These are phyloP conservation scores for Dendrophyllia cribrosa DNA, from an alignment of 64 coral and sea anemone species.

Conservation along the genomic window DNA sequence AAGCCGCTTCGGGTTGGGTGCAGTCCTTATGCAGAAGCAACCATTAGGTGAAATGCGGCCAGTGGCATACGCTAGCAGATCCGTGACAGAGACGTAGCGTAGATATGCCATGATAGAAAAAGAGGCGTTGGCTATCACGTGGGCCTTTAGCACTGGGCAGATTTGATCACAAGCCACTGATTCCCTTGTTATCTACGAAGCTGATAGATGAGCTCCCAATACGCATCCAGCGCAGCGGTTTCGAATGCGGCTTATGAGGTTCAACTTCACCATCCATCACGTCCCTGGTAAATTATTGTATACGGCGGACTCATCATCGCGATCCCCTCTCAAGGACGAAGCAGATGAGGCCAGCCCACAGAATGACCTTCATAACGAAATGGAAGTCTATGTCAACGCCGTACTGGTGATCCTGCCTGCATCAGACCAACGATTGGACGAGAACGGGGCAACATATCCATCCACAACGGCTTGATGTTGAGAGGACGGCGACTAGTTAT, in stretches of 20 bases:
- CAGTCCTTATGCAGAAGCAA: constrained; percentile 59
- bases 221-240: not conserved
- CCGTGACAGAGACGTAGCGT: not conserved
- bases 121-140: constrained; percentile 1
- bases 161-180: constrained; percentile 23
- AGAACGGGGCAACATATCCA: constrained; percentile 11
- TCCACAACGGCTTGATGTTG: constrained; percentile 21
- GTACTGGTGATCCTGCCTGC: too few species aligned
- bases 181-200: constrained; percentile 12
- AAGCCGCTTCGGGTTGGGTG: constrained; percentile 41
- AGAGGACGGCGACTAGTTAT: constrained; percentile 44
- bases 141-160: constrained; percentile 15
- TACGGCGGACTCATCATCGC: not conserved
- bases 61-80: constrained; percentile 28
- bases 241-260: not conserved
- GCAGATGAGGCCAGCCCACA: too few species aligned
- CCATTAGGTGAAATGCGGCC: not conserved
- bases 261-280: not conserved
- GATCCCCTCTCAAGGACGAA: too few species aligned
- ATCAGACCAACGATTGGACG: too few species aligned
- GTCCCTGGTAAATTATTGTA: constrained; percentile 3
- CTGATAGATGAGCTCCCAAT: constrained; percentile 16
- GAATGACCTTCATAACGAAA: too few species aligned
- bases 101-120: not conserved
- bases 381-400: too few species aligned